phyloP scores from a whole-genome alignment of 2,113 vertebrate genomes.

The Microcebus jonahi region DNA sequence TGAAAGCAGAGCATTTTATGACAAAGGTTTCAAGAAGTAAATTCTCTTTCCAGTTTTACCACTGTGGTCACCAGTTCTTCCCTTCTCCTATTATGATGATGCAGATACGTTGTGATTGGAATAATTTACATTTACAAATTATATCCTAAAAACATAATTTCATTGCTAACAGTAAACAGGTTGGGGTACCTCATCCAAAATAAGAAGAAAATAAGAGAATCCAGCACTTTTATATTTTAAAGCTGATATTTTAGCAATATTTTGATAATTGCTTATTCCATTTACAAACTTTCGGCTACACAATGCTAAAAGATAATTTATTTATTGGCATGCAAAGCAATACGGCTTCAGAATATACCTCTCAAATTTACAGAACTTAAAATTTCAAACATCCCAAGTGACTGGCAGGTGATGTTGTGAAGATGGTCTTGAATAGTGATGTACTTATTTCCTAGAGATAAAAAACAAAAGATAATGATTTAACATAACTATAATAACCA shows the following conservation, averaged over 20 bases:
- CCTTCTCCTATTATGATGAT: slow-evolving; percentile 61
- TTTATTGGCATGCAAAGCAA: slow-evolving; percentile 85
- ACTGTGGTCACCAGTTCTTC: slow-evolving; percentile 68
- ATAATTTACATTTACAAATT: slow-evolving; percentile 81
- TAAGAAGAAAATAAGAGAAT: slow-evolving; percentile 76
- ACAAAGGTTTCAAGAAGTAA: slow-evolving; percentile 83
- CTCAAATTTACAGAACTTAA: slow-evolving; percentile 85
- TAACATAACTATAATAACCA: slow-evolving; percentile 47
- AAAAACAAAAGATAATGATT: slow-evolving; percentile 56
- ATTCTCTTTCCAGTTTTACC: slow-evolving; percentile 77
- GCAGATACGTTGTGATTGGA: slow-evolving; percentile 64
- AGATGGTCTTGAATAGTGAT: slow-evolving; percentile 77
- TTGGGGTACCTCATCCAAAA: slow-evolving; percentile 71
- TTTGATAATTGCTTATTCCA: slow-evolving; percentile 75
- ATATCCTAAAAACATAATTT: slow-evolving; percentile 85
- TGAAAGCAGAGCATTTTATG: slow-evolving; percentile 85
- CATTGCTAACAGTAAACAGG: slow-evolving; percentile 77
- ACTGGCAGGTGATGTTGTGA: slow-evolving; percentile 81
- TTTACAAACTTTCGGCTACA: slow-evolving; percentile 82
- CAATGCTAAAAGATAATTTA: slow-evolving; percentile 82
- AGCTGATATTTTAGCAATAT: slow-evolving; percentile 75
- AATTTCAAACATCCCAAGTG: slow-evolving; percentile 81
- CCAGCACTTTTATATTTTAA: slow-evolving; percentile 68
- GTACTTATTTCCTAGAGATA: slow-evolving; percentile 84
- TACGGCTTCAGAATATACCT: slow-evolving; percentile 87